A percentile compares a stretch with the other conserved stretches of the same genome.
phyloP scores from a whole-genome alignment of 1,140 invertebrate species.

The Danaus plexippus region DNA sequence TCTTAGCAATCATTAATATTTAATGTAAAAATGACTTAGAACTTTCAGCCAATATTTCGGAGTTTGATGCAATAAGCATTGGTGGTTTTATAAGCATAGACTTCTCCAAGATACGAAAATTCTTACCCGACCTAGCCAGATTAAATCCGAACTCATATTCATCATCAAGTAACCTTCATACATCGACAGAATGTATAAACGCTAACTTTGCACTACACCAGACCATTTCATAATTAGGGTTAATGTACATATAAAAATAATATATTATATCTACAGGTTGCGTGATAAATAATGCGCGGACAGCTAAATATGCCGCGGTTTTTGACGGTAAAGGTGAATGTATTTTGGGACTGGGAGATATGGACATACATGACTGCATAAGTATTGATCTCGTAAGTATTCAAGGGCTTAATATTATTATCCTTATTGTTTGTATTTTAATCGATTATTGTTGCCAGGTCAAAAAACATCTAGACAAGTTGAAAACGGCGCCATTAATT shows the following conservation, averaged over 20 bases:
- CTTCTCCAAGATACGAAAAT: too few species aligned
- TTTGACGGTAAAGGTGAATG: conserved; percentile 83
- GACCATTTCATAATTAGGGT: not conserved
- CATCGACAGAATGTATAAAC: too few species aligned
- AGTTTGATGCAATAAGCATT: too few species aligned
- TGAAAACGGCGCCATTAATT: conserved; percentile 78
- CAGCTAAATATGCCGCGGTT: conserved; percentile 82
- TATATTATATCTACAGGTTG: conserved; percentile 30
- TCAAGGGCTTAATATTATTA: not conserved
- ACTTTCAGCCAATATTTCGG: too few species aligned
- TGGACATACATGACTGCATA: conserved; percentile 84
- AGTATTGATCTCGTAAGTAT: conserved; percentile 74
- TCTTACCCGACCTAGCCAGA: too few species aligned
- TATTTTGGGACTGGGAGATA: conserved; percentile 85
- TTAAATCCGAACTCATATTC: too few species aligned
- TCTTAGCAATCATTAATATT: too few species aligned
- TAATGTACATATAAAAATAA: conserved; percentile 1
- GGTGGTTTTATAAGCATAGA: too few species aligned
- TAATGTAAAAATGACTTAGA: too few species aligned
- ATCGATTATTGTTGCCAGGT: conserved; percentile 56
- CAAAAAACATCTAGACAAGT: conserved; percentile 61
- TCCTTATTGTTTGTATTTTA: not conserved
- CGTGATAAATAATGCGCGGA: conserved; percentile 62
- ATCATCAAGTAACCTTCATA: too few species aligned
- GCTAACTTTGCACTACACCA: too few species aligned